These are phyloP conservation scores for Elgonia sp. DNA, from an alignment of 2,888 invertebrate genomes.

Conservation along the genomic window DNA sequence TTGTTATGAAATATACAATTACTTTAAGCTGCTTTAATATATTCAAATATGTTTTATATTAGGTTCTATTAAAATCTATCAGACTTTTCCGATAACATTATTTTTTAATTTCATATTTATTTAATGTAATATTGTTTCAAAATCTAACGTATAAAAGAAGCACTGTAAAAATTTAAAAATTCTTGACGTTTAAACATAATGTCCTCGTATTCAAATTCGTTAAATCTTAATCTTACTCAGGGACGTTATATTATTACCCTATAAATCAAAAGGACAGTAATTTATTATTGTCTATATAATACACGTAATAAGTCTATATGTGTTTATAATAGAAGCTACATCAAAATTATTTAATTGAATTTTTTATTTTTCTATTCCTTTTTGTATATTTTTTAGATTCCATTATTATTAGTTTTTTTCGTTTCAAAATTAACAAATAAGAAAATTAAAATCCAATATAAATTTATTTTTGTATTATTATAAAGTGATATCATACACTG, in stretches of 20 bases:
- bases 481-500: too few relatives aligned
- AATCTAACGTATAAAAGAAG: conserved; percentile 41
- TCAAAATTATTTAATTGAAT: neutral
- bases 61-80: conserved; percentile 4
- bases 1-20: conserved; percentile 10
- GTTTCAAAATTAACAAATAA: too few relatives aligned
- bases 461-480: too few relatives aligned
- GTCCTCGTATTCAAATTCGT: neutral
- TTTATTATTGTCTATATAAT: conserved; percentile 82
- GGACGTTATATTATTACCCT: conserved; percentile 75
- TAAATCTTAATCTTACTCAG: conserved; percentile 33
- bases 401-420: too few relatives aligned
- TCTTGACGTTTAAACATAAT: conserved; percentile 30
- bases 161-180: conserved; percentile 28
- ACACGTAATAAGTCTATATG: neutral
- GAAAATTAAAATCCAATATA: too few relatives aligned
- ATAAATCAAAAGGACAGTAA: conserved; percentile 79
- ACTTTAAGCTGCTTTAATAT: conserved; percentile 16
- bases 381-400: too few relatives aligned
- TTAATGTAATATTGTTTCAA: conserved; percentile 2
- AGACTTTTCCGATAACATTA: conserved; percentile 30
- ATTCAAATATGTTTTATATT: conserved; percentile 11
- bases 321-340: neutral
- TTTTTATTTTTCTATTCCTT: too few relatives aligned
- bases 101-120: neutral